phyloP scores from a whole-genome alignment of 2,888 invertebrate genomes.

The Yponomeuta plumbellus region DNA sequence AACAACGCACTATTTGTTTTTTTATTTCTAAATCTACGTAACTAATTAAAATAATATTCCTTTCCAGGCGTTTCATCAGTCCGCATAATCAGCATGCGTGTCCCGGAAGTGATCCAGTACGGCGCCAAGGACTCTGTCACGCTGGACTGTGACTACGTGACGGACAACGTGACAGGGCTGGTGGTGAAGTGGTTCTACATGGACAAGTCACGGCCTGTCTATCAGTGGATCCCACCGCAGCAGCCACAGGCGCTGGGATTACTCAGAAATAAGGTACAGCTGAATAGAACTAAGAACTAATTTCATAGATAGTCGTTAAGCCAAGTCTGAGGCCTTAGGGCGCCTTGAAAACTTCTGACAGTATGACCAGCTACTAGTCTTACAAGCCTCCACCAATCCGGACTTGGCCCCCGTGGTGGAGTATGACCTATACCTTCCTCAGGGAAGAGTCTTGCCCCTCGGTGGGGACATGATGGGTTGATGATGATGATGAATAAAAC shows the following conservation, averaged over 20 bases:
- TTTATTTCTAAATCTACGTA: neutral
- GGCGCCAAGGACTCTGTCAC: slow-evolving; percentile 76
- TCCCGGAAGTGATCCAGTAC: slow-evolving; percentile 77
- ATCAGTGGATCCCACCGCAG: slow-evolving; percentile 87
- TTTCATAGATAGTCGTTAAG: too few relatives aligned
- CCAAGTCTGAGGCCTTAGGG: too few relatives aligned
- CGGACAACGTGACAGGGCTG: slow-evolving; percentile 79
- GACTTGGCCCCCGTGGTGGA: too few relatives aligned
- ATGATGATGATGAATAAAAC: too few relatives aligned
- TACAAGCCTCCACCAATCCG: too few relatives aligned
- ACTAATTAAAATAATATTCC: too few relatives aligned
- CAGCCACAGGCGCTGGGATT: slow-evolving; percentile 80
- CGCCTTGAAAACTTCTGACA: too few relatives aligned
- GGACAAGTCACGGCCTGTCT: slow-evolving; percentile 80
- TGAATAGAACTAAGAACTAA: too few relatives aligned
- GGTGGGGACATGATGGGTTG: too few relatives aligned
- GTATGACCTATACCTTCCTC: too few relatives aligned
- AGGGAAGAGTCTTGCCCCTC: too few relatives aligned
- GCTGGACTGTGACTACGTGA: slow-evolving; percentile 84
- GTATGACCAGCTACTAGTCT: too few relatives aligned
- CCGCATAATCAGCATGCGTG: slow-evolving; percentile 76
- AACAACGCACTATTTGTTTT: neutral
- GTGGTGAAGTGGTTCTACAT: slow-evolving; percentile 87
- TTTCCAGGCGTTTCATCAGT: slow-evolving; percentile 74
- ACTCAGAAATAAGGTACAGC: slow-evolving; percentile 54